Conservation (phyloP, 2,888 invertebrate species). For the Toxonevra muliebris region DNA sequence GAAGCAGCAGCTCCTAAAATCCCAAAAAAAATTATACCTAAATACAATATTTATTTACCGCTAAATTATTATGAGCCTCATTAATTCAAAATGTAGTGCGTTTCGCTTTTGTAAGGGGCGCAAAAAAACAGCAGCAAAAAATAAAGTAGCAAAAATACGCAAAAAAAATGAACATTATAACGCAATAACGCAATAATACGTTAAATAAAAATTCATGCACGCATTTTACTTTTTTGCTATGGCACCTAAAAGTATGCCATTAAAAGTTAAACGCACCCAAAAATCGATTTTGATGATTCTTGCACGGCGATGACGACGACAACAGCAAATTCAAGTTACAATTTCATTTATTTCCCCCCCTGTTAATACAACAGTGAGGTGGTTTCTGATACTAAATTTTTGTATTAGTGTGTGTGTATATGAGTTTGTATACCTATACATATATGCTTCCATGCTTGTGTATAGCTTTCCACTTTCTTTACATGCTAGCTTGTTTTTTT, state of each 20-base stretch:
- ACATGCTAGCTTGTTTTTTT: neutral
- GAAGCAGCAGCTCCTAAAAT: neutral
- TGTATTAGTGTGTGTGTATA: neutral
- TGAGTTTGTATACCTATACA: neutral
- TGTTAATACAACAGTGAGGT: neutral
- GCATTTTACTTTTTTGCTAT: neutral
- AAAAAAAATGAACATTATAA: constrained; percentile 1
- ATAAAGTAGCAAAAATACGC: neutral
- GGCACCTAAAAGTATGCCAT: constrained; percentile 43
- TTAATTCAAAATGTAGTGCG: constrained; percentile 42
- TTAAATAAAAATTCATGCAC: constrained; percentile 7
- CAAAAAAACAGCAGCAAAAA: constrained; percentile 39
- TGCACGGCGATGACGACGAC: constrained; percentile 19
- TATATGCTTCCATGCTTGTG: neutral
- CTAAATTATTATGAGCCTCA: constrained; percentile 50
- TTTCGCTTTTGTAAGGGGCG: constrained; percentile 27
- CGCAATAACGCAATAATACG: constrained; percentile 2
- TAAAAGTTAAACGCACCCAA: constrained; percentile 40
- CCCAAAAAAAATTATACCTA: constrained; percentile 24
- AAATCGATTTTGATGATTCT: constrained; percentile 53
- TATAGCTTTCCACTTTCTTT: neutral
- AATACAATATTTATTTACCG: constrained; percentile 32
- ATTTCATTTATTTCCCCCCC: neutral
- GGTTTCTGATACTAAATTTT: neutral
- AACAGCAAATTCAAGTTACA: neutral